A percentile compares a stretch with the other conserved stretches of the same genome.
Evolutionary conservation across 2,113 vertebrate species (phyloP).

Genomic region (Anhinga anhinga): DNA sequence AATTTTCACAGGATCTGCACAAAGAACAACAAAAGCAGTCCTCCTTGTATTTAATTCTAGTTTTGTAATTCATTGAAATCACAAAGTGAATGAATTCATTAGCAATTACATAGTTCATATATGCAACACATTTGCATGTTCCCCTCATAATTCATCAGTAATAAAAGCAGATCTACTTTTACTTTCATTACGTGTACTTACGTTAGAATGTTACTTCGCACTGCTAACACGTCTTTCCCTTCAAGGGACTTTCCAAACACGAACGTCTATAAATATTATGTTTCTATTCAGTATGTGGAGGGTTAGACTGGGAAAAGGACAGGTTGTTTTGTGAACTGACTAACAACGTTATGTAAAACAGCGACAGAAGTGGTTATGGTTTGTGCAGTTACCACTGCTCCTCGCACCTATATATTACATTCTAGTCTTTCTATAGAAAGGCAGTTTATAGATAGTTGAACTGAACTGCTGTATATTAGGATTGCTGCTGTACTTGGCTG

Average conservation of each 20-base stretch:
- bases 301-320: not conserved
- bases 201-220: not conserved
- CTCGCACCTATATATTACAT: not conserved
- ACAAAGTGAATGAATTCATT: not conserved
- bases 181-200: not conserved
- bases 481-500: not conserved
- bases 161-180: not conserved
- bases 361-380: not conserved
- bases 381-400: not conserved
- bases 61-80: constrained; percentile 7
- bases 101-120: not conserved
- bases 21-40: not conserved
- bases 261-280: not conserved
- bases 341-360: not conserved
- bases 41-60: not conserved
- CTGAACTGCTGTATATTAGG: not conserved
- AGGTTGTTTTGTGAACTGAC: not conserved
- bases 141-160: not conserved
- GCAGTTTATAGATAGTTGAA: not conserved
- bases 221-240: not conserved
- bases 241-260: not conserved
- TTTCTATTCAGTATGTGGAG: not conserved
- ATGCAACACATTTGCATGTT: not conserved
- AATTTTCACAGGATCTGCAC: not conserved
- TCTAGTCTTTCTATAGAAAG: not conserved